These are phyloP conservation scores for Scomber scombrus DNA, from an alignment of 2,113 vertebrate species.

Conservation along the genomic window DNA sequence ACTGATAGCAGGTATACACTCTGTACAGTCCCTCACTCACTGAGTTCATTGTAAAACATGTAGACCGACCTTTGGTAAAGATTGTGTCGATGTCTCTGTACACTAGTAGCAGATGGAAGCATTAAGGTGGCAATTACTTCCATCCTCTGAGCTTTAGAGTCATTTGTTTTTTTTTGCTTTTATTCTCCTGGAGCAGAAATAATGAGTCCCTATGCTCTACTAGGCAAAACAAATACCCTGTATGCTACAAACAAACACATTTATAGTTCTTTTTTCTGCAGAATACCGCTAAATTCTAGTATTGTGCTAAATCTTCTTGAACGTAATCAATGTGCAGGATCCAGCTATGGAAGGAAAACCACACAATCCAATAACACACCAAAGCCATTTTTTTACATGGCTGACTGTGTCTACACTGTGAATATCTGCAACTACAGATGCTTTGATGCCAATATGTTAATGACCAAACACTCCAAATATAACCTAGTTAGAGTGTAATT, in stretches of 20 bases:
- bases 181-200: conserved; percentile 21
- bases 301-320: background rate
- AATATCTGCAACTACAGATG: conserved; percentile 19
- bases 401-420: background rate
- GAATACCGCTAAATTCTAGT: background rate
- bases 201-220: conserved; percentile 47
- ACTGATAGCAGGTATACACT: too few species aligned
- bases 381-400: conserved; percentile 5
- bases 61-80: too few species aligned
- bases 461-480: conserved; percentile 16
- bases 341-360: background rate
- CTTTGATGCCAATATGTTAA: conserved; percentile 49
- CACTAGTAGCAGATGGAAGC: background rate
- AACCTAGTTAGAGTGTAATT: conserved; percentile 28
- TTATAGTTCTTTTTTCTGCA: background rate
- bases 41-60: too few species aligned
- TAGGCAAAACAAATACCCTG: conserved; percentile 7
- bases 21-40: too few species aligned
- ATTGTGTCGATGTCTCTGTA: too few species aligned
- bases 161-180: conserved; percentile 2
- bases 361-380: background rate
- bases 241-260: conserved; percentile 13
- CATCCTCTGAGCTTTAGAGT: background rate
- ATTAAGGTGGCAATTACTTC: conserved; percentile 2
- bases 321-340: background rate